Evolutionary conservation across 2,113 vertebrate genomes (phyloP), one percentile per base, ranked within the genome.

Genomic region (Trichomycterus rosablanca): DNA sequence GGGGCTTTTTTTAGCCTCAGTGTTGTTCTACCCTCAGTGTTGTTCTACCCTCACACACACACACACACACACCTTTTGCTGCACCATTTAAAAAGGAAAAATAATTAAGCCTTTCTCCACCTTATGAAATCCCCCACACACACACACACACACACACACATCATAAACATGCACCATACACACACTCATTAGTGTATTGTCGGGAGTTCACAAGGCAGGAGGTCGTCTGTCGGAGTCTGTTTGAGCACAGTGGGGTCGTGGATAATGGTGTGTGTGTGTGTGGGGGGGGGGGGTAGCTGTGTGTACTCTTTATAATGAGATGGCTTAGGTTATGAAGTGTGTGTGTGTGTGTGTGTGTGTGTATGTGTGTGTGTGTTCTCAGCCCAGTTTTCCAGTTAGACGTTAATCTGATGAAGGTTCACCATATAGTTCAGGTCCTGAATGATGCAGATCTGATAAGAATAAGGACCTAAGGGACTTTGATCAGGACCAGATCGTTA

Each of bases 401-500:
- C 56, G 74, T 81, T 80, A 83, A 82, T 86, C 83, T 80, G 77
- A 81, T 19, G 22, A 58, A 63, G 78, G 14, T 35, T 35, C 34
- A n/a, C n/a, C n/a, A n/a, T n/a, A n/a, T n/a, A n/a, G n/a, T 30
- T 30, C 7, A 7, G 26, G 3, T 4, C 26, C 26, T 30, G 26
- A 4, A 30, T 4, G 26, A 30, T 4, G 26, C 7, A 30, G 26
- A 7, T 74, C 83, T 83, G 82, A 85, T 80, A 70, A 12, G 63
- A 69, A 68, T 44, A 24, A 72, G 80, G 83, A 85, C 83, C 77
- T 65, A 49, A 76, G n/a, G n/a, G n/a, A n/a, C n/a, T n/a, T n/a
- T n/a, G n/a, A n/a, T n/a, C n/a, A n/a, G n/a, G n/a, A n/a, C n/a
- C n/a, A n/a, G n/a, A n/a, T n/a, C n/a, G n/a, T n/a, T n/a, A n/a